Percentiles rank a stretch among this genome's conserved stretches.
Conservation (phyloP, 2,113 vertebrate genomes). For the Gymnobelideus leadbeateri region DNA sequence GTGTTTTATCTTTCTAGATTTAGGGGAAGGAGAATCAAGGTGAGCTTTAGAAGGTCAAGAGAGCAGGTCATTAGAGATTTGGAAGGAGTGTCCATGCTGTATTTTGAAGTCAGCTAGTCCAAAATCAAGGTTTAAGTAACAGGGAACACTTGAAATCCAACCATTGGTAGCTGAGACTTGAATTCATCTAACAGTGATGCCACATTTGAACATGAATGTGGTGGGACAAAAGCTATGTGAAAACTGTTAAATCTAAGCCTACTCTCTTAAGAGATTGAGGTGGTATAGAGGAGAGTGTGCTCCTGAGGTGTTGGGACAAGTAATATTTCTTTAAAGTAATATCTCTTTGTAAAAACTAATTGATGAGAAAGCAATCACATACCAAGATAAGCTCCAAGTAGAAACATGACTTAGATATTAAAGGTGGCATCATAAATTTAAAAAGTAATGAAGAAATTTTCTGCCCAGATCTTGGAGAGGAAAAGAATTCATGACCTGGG, state of each 20-base stretch:
- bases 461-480: not conserved
- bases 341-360: not conserved
- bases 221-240: no score
- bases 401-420: not conserved
- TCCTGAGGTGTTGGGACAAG: no score
- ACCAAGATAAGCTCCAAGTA: not conserved
- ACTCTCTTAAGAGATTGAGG: no score
- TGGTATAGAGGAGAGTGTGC: no score
- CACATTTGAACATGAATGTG: no score
- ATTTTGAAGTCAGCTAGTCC: not conserved
- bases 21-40: not conserved
- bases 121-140: not conserved
- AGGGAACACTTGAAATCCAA: not conserved
- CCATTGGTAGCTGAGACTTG: not conserved
- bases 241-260: no score
- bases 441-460: not conserved
- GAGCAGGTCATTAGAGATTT: not conserved
- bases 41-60: not conserved
- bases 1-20: not conserved
- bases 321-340: not conserved
- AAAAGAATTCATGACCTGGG: not conserved
- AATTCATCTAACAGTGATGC: not conserved
- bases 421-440: not conserved
- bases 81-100: not conserved
- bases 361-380: not conserved